Conservation (phyloP, 2,797 vertebrate genomes). For the Phataginus tricuspis region DNA sequence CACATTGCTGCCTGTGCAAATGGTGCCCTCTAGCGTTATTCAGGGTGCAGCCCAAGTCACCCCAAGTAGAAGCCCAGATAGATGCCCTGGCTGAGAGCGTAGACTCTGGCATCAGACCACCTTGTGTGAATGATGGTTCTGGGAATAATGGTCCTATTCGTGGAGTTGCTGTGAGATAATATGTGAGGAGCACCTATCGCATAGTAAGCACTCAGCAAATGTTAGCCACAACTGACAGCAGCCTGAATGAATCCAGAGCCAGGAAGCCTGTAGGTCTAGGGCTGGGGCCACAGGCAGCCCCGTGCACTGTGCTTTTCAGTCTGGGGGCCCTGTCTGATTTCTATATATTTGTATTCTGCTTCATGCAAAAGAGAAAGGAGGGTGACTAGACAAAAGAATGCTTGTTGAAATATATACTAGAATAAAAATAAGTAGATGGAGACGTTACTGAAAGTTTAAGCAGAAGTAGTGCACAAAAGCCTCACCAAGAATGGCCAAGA, state of each 20-base stretch:
- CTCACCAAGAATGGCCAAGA: neutral
- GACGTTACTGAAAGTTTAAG: neutral
- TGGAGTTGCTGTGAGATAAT: neutral
- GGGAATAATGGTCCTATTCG: neutral
- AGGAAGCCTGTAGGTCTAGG: neutral
- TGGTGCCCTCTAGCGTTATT: neutral
- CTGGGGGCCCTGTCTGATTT: neutral
- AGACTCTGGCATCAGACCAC: neutral
- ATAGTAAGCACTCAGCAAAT: neutral
- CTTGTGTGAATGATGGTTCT: neutral
- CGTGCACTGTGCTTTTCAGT: neutral
- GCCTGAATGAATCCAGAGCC: neutral
- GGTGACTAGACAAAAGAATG: neutral
- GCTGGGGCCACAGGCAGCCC: no score
- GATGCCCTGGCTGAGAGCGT: neutral
- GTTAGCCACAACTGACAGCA: neutral
- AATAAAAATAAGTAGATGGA: neutral
- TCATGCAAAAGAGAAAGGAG: conserved; percentile 1
- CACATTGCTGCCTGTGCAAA: neutral
- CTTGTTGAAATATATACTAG: neutral
- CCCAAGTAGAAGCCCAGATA: neutral
- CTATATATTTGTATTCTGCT: neutral
- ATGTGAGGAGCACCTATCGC: neutral
- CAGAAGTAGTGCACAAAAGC: neutral
- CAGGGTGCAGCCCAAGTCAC: neutral